A percentile compares a stretch with the other conserved stretches of the same genome.
Conservation (phyloP, 2,797 vertebrate species). For the Parauchenoglanis punctatus region DNA sequence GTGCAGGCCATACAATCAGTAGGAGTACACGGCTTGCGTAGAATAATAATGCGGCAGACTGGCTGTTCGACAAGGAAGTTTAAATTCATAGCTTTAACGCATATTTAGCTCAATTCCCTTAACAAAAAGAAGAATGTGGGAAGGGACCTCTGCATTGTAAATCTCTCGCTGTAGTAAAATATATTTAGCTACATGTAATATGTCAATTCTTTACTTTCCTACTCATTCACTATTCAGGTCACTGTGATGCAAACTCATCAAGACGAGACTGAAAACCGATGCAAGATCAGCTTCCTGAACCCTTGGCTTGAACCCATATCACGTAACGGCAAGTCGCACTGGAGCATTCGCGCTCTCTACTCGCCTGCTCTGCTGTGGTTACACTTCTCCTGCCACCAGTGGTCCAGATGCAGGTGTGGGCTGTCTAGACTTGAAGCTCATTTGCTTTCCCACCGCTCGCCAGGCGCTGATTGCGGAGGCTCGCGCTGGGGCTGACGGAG, state of each 20-base stretch:
- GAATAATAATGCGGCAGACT: slow-evolving; percentile 60
- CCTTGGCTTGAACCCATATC: slow-evolving; percentile 32
- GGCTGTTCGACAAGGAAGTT: slow-evolving; percentile 21
- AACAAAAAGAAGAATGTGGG: not conserved
- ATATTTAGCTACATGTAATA: not conserved
- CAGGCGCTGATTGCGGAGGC: slow-evolving; percentile 76
- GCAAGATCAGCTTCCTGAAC: not conserved
- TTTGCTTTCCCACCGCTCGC: slow-evolving; percentile 79
- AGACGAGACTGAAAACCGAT: not conserved
- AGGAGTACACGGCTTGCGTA: slow-evolving; percentile 59
- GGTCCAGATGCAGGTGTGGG: slow-evolving; percentile 73
- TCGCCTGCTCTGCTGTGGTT: slow-evolving; percentile 48
- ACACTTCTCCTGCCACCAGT: slow-evolving; percentile 64
- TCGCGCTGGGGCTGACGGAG: slow-evolving; percentile 67
- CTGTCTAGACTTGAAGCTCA: slow-evolving; percentile 77
- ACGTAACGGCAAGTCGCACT: slow-evolving; percentile 31
- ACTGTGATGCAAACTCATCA: not conserved
- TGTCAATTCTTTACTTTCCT: not conserved
- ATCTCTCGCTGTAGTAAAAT: not conserved
- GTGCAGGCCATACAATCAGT: slow-evolving; percentile 69
- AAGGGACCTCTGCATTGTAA: not conserved
- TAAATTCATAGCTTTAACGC: slow-evolving; percentile 29
- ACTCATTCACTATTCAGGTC: not conserved
- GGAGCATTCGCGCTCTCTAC: slow-evolving; percentile 37
- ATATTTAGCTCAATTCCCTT: slow-evolving; percentile 27